phyloP scores from a whole-genome alignment of 2,113 vertebrate species.

The Boleophthalmus pectinirostris region DNA sequence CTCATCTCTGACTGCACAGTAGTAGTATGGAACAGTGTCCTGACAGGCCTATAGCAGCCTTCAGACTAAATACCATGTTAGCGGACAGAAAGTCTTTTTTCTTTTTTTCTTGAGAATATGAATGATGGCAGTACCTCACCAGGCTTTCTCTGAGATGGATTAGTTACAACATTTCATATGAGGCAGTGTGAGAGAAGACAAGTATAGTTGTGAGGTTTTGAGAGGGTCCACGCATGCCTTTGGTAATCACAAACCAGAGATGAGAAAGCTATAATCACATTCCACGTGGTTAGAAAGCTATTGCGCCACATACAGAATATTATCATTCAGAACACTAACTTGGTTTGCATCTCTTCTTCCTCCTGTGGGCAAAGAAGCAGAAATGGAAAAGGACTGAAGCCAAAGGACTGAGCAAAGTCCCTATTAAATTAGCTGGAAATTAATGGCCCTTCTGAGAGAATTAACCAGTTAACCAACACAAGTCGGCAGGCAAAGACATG shows the following conservation, averaged over 20 bases:
- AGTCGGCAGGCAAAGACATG: conserved; percentile 25
- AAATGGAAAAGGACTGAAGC: conserved; percentile 41
- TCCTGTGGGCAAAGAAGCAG: conserved; percentile 52
- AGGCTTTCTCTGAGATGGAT: conserved; percentile 15
- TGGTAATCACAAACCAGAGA: conserved; percentile 60
- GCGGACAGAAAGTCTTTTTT: too few relatives aligned
- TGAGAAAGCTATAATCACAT: conserved; percentile 51
- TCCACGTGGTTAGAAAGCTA: conserved; percentile 45
- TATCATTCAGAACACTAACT: conserved; percentile 70
- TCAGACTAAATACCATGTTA: too few relatives aligned
- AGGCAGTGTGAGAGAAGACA: conserved; percentile 29
- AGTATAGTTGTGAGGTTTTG: conserved; percentile 29
- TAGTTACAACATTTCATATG: conserved; percentile 17
- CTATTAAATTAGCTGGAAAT: conserved; percentile 7
- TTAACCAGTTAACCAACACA: conserved; percentile 37
- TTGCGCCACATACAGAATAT: conserved; percentile 23
- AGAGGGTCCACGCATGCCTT: conserved; percentile 44
- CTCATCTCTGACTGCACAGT: background rate
- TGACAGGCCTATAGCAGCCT: too few relatives aligned
- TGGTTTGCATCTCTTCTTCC: conserved; percentile 61
- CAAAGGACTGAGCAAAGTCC: conserved; percentile 16
- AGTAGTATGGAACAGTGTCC: background rate
- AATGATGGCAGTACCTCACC: background rate
- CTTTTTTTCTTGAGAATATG: background rate
- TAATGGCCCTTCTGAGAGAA: conserved; percentile 52